phyloP scores from a whole-genome alignment of 1,140 invertebrate genomes.

The Chymomyza costata region DNA sequence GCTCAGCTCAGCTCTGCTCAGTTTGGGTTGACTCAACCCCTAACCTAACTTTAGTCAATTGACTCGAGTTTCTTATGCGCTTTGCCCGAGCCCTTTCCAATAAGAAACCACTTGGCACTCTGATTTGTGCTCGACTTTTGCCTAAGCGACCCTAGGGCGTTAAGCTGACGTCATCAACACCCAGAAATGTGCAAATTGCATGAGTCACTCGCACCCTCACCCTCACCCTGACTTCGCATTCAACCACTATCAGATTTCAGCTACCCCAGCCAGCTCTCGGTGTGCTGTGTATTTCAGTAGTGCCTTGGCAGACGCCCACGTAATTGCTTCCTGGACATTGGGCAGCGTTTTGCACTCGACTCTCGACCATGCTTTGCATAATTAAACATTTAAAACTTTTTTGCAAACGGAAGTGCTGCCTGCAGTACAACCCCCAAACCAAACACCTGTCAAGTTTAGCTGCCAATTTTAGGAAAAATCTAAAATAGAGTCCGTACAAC shows the following conservation, averaged over 20 bases:
- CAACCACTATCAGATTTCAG: slow-evolving; percentile 66
- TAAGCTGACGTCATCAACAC: slow-evolving; percentile 63
- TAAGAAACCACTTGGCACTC: slow-evolving; percentile 50
- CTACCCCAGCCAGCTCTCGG: too few species aligned
- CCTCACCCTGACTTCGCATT: slow-evolving; percentile 12
- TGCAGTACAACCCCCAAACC: slow-evolving; percentile 29
- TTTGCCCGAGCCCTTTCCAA: slow-evolving; percentile 32
- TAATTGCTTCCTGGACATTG: slow-evolving; percentile 58
- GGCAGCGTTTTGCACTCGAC: slow-evolving; percentile 22
- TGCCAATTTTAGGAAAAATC: slow-evolving; percentile 17
- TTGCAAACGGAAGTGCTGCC: slow-evolving; percentile 53
- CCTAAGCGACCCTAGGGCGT: slow-evolving; percentile 4
- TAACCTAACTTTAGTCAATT: too few species aligned
- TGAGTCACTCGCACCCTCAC: slow-evolving; percentile 47
- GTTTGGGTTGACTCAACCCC: too few species aligned
- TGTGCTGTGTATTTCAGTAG: too few species aligned
- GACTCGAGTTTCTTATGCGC: slow-evolving; percentile 13
- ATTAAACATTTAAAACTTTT: slow-evolving; percentile 57
- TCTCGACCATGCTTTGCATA: slow-evolving; percentile 59
- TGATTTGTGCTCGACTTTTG: slow-evolving; percentile 45
- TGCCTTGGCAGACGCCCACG: slow-evolving; percentile 38
- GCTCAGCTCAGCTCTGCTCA: too few species aligned
- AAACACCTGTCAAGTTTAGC: slow-evolving; percentile 55
- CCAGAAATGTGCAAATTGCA: slow-evolving; percentile 25
- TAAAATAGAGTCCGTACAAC: slow-evolving; percentile 1